phyloP scores from a whole-genome alignment of 2,113 vertebrate species.

The Glareola pratincola region DNA sequence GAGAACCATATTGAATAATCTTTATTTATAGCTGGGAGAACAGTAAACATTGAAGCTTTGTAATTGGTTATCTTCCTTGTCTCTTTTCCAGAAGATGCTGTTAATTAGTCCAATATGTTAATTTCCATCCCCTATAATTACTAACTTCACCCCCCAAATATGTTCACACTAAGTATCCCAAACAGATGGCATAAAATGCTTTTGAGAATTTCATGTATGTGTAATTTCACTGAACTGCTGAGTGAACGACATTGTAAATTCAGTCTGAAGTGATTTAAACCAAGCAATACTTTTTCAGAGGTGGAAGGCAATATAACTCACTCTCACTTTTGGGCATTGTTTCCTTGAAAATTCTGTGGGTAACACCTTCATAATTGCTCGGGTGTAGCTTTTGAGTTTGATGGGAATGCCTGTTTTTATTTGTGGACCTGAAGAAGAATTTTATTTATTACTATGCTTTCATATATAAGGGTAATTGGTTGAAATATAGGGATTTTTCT shows the following conservation, averaged over 20 bases:
- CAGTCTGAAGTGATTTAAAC: not conserved
- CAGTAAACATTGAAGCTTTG: conserved; percentile 11
- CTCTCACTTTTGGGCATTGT: not conserved
- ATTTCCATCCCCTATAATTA: conserved; percentile 31
- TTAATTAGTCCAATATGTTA: conserved; percentile 60
- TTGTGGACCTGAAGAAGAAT: not conserved
- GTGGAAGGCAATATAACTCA: not conserved
- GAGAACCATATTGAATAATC: conserved; percentile 1
- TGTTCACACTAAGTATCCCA: conserved; percentile 5
- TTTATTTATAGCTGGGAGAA: conserved; percentile 44
- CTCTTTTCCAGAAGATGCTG: conserved; percentile 43
- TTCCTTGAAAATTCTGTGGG: not conserved
- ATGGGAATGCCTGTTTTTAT: not conserved
- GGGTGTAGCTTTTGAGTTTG: not conserved
- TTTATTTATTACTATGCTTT: not conserved
- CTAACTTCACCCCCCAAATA: conserved; percentile 21
- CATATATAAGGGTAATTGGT: not conserved
- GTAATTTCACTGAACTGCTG: conserved; percentile 22
- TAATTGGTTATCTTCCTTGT: conserved; percentile 26
- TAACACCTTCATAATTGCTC: not conserved
- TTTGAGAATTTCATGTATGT: conserved; percentile 2
- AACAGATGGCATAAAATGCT: conserved; percentile 51
- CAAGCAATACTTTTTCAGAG: not conserved
- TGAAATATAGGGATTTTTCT: not conserved
- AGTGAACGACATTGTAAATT: conserved; percentile 20